Evolutionary conservation across 1,140 invertebrate species (phyloP), one percentile per base, ranked within the genome.

Genomic region (Cataglyphis hispanica): DNA sequence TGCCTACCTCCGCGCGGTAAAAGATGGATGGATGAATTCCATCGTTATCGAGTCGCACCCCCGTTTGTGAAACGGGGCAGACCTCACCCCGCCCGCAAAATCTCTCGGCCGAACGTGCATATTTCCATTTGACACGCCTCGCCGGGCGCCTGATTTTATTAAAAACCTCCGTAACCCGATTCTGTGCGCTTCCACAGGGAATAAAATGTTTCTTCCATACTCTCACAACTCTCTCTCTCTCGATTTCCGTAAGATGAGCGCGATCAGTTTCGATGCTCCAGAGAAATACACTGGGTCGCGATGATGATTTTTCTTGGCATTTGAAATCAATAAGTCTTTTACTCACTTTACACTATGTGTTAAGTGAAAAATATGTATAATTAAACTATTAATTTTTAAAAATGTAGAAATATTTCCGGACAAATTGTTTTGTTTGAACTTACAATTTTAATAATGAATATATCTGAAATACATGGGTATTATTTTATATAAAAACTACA

Each of bases 41-140:
- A 87, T 92, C 91, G 90, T 91, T 92, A 92, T 91, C 90, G 91
- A 90, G 84, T 91, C 91, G 90, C 89, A 90, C 91, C 86, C 86
- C 88, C 86, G 86, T 91, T 91, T 91, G 89, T 87, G 87, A 91
- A 90, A 91, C 90, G 89, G 31, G 80, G 86, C 86, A 90, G 78
- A 72, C 84, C 76, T 81, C 85, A 85, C 87, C 87, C 89, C 89
- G 87, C 67, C 88, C 91, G 90, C 91, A 91, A 92, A 92, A 91
- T 91, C 91, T 86, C 89, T 90, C 90, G 86, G 84, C 83, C 91
- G 83, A 92, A 90, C 90, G 87, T 91, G 86, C 87, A 91, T 91
- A 91, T 91, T 91, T 91, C 90, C 90, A 92, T 92, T 91, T 90
- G 90, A 86, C 87, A 92, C 87, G 88, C 86, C 89, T 91, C 88